Percentiles rank a stretch among this genome's conserved stretches.
These are phyloP conservation scores for Muntiacus muntjak DNA, from an alignment of 2,113 vertebrate genomes.

Conservation along the genomic window DNA sequence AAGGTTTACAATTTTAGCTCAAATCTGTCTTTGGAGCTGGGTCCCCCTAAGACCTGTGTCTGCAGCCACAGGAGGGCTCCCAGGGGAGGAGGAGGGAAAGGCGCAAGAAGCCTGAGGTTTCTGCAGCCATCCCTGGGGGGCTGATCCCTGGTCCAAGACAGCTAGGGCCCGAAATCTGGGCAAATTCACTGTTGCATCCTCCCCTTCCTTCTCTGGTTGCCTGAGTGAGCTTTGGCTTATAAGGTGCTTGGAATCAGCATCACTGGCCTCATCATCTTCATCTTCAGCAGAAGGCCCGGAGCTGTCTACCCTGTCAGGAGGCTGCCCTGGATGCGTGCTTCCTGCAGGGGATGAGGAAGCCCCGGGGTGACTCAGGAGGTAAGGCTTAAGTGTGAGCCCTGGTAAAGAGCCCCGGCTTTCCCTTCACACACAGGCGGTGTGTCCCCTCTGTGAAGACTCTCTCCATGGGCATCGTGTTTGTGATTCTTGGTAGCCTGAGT, in stretches of 20 bases:
- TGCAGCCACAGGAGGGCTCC: neutral
- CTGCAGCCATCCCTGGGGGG: neutral
- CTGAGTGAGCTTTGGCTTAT: neutral
- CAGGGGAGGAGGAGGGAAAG: neutral
- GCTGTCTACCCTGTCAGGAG: neutral
- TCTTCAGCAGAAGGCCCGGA: neutral
- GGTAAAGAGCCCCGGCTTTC: neutral
- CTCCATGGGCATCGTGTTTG: fast-evolving
- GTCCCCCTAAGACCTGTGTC: too few species aligned
- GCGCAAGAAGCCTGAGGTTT: neutral
- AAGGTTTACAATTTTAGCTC: neutral
- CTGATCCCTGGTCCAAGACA: neutral
- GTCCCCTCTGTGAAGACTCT: neutral
- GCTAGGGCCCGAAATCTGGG: too few species aligned
- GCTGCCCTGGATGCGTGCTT: neutral
- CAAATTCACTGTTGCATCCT: neutral
- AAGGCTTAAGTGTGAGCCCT: neutral
- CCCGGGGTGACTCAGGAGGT: neutral
- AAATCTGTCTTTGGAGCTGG: neutral
- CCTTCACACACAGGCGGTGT: neutral
- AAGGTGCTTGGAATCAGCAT: neutral
- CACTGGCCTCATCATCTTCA: neutral
- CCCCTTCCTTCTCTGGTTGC: neutral
- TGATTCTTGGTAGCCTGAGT: neutral
- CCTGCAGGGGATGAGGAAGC: neutral